Evolutionary conservation across 2,113 vertebrate species (phyloP), one percentile per base, ranked within the genome.

Genomic region (Menidia beryllina): DNA sequence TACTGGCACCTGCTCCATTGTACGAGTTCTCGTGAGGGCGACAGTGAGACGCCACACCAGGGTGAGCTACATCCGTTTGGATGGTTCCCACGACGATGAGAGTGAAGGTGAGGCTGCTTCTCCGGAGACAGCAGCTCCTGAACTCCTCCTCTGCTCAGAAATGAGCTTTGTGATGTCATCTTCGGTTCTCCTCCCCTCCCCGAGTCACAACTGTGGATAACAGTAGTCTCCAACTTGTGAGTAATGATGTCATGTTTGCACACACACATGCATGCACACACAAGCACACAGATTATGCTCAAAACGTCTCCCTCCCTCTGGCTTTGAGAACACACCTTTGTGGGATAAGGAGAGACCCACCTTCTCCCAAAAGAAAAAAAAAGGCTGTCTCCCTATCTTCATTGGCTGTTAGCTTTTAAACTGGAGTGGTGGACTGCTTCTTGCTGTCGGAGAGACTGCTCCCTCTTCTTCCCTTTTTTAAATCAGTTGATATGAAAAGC

Each of bases 181-280:
- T 61, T 93, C 92, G 50, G 86, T 94, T 78, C 88, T 93, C 80
- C 91, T 92, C 80, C 92, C 92, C 86, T 92, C 91, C 82, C 85
- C 81, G 50, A 92, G 79, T 88, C 86, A 92, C 82, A 92, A 91
- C 89, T 89, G 80, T 84, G 92, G 91, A 92, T 93, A 91, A 90
- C 73, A 89, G 63, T 87, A 89, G 83, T 88, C 90, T 88, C 86
- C 86, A 85, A 88, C 84, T 88, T 89, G 92, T 94, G 92, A 94
- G 92, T 94, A 93, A 94, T 93, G 93, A 94, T 94, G 93, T 94
- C 93, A 93, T 91, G 90, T 93, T 92, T 93, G 90, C 90, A 86
- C 84, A 88, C 86, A 83, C 61, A 72, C 30, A 75, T 45, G 72
- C 77, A 78, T 78, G 81, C 36, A 74, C 69, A 69, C 59, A 58